Conservation (phyloP, 1,140 invertebrate genomes). For the Paraescarpia echinospica region DNA sequence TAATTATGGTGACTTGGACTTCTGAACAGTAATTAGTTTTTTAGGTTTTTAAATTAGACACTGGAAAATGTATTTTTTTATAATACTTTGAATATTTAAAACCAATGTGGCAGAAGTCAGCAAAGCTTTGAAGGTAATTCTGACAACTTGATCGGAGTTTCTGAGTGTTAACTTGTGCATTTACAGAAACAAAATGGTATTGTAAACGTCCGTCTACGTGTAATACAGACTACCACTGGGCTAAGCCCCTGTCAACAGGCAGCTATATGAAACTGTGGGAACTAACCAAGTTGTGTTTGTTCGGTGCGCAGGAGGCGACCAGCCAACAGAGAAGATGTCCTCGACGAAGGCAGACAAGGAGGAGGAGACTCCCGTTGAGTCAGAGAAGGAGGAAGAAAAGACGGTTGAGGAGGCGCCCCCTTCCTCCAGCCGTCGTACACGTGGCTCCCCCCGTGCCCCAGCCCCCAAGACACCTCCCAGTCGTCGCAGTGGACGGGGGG, state of each 20-base stretch:
- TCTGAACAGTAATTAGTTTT: too few relatives aligned
- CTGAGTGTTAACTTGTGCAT: too few relatives aligned
- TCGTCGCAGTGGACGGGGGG: constrained; percentile 17
- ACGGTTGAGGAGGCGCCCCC: constrained; percentile 17
- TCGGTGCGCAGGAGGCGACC: background rate
- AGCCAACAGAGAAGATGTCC: background rate
- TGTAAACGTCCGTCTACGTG: too few relatives aligned
- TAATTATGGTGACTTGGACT: too few relatives aligned
- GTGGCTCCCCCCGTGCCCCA: background rate
- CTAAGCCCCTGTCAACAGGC: background rate
- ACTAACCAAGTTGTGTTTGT: background rate
- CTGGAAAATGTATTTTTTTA: too few relatives aligned
- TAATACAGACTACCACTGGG: background rate
- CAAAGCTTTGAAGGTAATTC: too few relatives aligned
- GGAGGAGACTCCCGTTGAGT: background rate
- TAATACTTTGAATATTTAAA: too few relatives aligned
- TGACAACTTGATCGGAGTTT: too few relatives aligned
- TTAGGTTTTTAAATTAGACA: too few relatives aligned
- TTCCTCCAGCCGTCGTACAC: constrained; percentile 15
- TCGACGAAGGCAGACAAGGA: background rate
- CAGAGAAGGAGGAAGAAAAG: constrained; percentile 7
- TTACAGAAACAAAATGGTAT: too few relatives aligned
- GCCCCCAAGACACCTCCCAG: constrained; percentile 11
- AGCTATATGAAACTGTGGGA: background rate
- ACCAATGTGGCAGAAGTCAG: too few relatives aligned